Evolutionary conservation across 2,113 vertebrate species (phyloP), one percentile per base, ranked within the genome.

Genomic region (Carassius gibelio): DNA sequence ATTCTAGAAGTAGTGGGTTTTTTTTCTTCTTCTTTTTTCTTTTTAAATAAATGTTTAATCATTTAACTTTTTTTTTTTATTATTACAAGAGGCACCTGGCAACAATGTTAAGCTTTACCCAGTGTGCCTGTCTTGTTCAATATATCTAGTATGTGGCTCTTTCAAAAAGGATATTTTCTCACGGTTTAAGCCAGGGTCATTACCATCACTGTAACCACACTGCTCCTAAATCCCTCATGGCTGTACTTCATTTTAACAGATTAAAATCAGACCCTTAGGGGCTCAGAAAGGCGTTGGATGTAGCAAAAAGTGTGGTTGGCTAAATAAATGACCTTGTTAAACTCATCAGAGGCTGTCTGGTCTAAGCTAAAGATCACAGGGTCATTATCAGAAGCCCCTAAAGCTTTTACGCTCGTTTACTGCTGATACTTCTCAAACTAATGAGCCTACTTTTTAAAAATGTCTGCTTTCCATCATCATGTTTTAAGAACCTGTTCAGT

Each of bases 251-350:
- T 38, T 14, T 21, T 71, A 66, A 36, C 23, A 81, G 68, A 72
- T 81, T 79, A n/a, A 50, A 85, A 69, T 52, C 30, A 48, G 68
- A 81, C 30, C 62, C 48, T 72, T 26, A 30, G 15, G 61, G 17
- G 34, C 23, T 75, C 11, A 15, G 26, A 84, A 13, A 64, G 23
- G 36, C n/a, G 17, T 30, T 69, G 14, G 23, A 21, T 78, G 61
- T 26, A 59, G 75, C 50, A 59, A 50, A 78, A 79, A 13, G 84
- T n/a, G 62, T 74, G 36, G 57, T n/a, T 15, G n/a, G 23, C 50
- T 81, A 62, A 85, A 74, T 80, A 81, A 82, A 72, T 82, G 19
- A 59, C 50, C 68, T 38, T 72, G 50, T 82, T 71, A 82, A 81
- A 57, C 64, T 71, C 66, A 9, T 13, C 13, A 72, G 30, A 72